A percentile compares a stretch with the other conserved stretches of the same genome.
These are phyloP conservation scores for Dermolepida albohirtum DNA, from an alignment of 2,888 invertebrate species.

Conservation along the genomic window DNA sequence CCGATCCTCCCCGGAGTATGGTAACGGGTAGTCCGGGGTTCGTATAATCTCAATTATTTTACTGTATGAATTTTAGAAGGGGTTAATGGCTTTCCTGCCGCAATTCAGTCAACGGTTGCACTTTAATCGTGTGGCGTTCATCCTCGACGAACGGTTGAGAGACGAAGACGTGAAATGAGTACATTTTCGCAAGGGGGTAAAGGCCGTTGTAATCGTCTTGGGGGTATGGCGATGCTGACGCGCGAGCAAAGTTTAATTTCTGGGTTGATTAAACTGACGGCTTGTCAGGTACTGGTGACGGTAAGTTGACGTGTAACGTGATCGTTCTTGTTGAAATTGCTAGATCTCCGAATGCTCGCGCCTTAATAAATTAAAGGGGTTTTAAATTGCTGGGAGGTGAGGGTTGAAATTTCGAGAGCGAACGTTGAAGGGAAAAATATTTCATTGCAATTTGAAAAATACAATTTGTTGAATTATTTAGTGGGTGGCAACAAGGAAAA, in stretches of 20 bases:
- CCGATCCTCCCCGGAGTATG: constrained; percentile 1
- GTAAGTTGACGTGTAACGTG: constrained; percentile 56
- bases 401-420: background rate
- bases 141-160: background rate
- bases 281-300: constrained; percentile 57
- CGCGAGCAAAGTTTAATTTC: constrained; percentile 54
- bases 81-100: constrained; percentile 25
- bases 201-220: constrained; percentile 15
- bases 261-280: constrained; percentile 56
- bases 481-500: constrained; percentile 8
- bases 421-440: constrained; percentile 27
- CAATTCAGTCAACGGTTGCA: background rate
- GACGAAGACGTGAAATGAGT: background rate
- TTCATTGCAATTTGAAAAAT: constrained; percentile 30
- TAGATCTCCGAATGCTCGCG: constrained; percentile 47
- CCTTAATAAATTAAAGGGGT: constrained; percentile 34
- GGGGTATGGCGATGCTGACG: constrained; percentile 47
- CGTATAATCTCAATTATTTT: constrained; percentile 45
- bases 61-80: constrained; percentile 43
- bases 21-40: constrained; percentile 42
- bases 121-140: constrained; percentile 7
- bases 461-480: constrained; percentile 29
- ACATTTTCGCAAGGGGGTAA: too few relatives aligned
- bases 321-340: constrained; percentile 55
- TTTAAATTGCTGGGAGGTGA: constrained; percentile 15